phyloP scores from a whole-genome alignment of 2,888 invertebrate species.

The Dioctria linearis region DNA sequence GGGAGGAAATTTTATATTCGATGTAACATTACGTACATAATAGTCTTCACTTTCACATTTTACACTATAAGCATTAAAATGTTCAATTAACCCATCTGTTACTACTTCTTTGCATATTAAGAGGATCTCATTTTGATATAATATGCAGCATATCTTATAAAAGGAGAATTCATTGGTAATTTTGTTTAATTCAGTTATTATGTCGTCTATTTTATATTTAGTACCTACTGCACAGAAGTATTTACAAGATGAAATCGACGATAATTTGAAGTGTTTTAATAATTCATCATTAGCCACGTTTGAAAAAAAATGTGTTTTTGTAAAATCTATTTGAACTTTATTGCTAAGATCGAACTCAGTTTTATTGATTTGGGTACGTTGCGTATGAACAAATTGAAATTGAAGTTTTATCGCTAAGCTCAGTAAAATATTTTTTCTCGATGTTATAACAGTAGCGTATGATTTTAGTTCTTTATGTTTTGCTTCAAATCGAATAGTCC shows the following conservation, averaged over 20 bases:
- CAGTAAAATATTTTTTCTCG: constrained; percentile 56
- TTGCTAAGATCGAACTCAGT: not conserved
- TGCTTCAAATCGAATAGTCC: constrained; percentile 57
- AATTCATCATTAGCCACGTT: not conserved
- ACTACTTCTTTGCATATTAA: constrained; percentile 9
- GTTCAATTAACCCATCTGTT: not conserved
- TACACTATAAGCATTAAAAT: not conserved
- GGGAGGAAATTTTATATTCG: not conserved
- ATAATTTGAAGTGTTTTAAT: not conserved
- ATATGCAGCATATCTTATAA: not conserved
- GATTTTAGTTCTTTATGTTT: constrained; percentile 54
- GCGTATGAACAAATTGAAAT: constrained; percentile 9
- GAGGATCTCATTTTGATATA: not conserved
- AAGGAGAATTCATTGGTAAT: not conserved
- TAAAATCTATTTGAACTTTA: not conserved
- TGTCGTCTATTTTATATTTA: not conserved
- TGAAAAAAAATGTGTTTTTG: not conserved
- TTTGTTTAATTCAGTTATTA: not conserved
- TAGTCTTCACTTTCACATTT: not conserved
- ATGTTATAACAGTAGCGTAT: constrained; percentile 53
- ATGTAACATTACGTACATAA: not conserved
- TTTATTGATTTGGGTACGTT: not conserved
- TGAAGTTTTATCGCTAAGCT: constrained; percentile 55
- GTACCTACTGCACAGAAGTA: not conserved
- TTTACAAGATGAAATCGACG: not conserved